Evolutionary conservation across 2,888 invertebrate species (phyloP), one percentile per base, ranked within the genome.

Genomic region (Ganaspis brasiliensis): DNA sequence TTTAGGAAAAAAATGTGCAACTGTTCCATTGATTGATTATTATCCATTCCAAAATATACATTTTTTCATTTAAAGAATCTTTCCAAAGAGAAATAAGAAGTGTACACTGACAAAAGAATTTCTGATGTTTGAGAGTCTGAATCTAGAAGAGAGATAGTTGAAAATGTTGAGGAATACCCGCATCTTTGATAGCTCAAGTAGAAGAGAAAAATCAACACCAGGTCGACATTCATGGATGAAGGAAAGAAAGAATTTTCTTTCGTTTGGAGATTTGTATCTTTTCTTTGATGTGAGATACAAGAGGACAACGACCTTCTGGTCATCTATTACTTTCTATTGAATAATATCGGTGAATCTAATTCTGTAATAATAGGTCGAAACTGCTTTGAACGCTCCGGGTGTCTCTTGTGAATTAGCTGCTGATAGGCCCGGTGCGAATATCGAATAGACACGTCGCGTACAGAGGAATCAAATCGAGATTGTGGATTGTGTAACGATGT

Each of bases 321-420:
- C 45, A 14, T 45, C 40, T 40, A 26, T 67, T 67, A 40, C 24
- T 40, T 67, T 67, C 67, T 40, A 67, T 67, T 67, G 67, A 45
- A 40, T 21, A 52, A 67, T 67, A 67, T 45, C 67, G 19, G 40
- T n/a, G 45, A 37, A 67, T 67, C 67, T 67, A 67, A 67, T 67
- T 67, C 40, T 2, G 67, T 45, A 67, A 67, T 67, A 67, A 67
- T 67, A 67, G 67, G 45, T 67, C 14, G 45, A 67, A 45, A 67
- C 67, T 67, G 67, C 67, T 40, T 45, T 67, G 67, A 67, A 21
- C 40, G 24, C 67, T 67, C 67, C 14, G 67, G 45, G 67, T 45
- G 67, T 67, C 45, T 67, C 67, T 40, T 8, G 40, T 67, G 67
- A 67, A 67, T 67, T 67, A 40, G 40, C 14, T 24, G 67, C 67